These are phyloP conservation scores for Geophilus truncorum DNA, from an alignment of 2,888 invertebrate species.

Conservation along the genomic window DNA sequence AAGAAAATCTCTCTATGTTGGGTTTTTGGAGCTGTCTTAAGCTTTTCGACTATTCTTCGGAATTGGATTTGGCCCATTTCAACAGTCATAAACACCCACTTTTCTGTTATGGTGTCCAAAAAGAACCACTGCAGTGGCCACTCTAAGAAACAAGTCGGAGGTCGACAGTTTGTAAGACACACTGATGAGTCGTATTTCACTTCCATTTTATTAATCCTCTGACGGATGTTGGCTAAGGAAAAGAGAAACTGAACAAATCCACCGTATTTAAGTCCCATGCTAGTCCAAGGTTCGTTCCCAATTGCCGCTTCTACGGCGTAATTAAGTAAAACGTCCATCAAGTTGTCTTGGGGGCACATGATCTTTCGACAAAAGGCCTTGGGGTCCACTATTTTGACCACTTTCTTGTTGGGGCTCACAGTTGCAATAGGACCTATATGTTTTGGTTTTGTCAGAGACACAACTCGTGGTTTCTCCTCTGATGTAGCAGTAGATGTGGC, in stretches of 20 bases:
- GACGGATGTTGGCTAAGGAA: background rate
- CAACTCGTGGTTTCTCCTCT: background rate
- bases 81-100: background rate
- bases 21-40: background rate
- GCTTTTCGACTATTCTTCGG: background rate
- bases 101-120: background rate
- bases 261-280: background rate
- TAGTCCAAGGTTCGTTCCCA: background rate
- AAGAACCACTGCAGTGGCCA: constrained; percentile 14
- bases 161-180: background rate
- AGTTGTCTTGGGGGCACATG: background rate
- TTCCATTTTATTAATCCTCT: background rate
- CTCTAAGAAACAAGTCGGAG: background rate
- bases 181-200: background rate
- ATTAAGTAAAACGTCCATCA: background rate
- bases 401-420: background rate
- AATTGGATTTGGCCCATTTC: background rate
- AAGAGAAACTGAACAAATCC: constrained; percentile 7
- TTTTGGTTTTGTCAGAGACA: background rate
- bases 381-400: background rate
- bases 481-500: background rate
- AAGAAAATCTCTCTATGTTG: background rate
- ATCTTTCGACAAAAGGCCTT: background rate
- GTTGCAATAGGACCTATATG: background rate
- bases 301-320: background rate